Evolutionary conservation across 1,140 invertebrate genomes (phyloP).

Genomic region (Nylanderia fulva): DNA sequence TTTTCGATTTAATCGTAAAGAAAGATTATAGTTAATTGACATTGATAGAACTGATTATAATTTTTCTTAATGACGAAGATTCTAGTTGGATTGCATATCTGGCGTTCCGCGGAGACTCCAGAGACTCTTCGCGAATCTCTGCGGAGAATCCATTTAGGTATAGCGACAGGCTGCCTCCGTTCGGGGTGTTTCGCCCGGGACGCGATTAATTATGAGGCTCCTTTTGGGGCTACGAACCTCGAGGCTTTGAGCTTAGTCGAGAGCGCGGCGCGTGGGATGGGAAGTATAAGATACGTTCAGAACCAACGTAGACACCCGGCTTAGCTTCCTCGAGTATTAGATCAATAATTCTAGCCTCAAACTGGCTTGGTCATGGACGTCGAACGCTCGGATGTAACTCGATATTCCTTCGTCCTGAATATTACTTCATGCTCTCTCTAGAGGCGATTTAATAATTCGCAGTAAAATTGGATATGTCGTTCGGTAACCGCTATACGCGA

Average conservation of each 20-base stretch:
- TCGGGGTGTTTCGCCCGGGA: slow-evolving; percentile 80
- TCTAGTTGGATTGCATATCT: slow-evolving; percentile 1
- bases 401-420: slow-evolving; percentile 72
- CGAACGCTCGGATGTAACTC: slow-evolving; percentile 73
- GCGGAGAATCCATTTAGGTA: slow-evolving; percentile 71
- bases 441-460: slow-evolving; percentile 62
- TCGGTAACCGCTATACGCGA: slow-evolving; percentile 8
- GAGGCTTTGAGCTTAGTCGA: slow-evolving; percentile 82
- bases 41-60: not conserved
- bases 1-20: not conserved
- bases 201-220: slow-evolving; percentile 84
- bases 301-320: slow-evolving; percentile 81
- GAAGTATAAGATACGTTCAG: slow-evolving; percentile 83
- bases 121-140: slow-evolving; percentile 40
- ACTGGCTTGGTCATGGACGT: slow-evolving; percentile 74
- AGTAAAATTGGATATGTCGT: slow-evolving; percentile 56
- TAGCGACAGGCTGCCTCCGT: slow-evolving; percentile 68
- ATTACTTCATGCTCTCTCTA: slow-evolving; percentile 53
- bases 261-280: slow-evolving; percentile 77
- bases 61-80: slow-evolving; percentile 20
- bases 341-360: slow-evolving; percentile 86
- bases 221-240: slow-evolving; percentile 80
- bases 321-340: slow-evolving; percentile 85
- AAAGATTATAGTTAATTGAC: not conserved
- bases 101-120: not conserved